Base-by-base conservation (phyloP, 2,888 invertebrate genomes). In the Malacosoma neustria region DNA sequence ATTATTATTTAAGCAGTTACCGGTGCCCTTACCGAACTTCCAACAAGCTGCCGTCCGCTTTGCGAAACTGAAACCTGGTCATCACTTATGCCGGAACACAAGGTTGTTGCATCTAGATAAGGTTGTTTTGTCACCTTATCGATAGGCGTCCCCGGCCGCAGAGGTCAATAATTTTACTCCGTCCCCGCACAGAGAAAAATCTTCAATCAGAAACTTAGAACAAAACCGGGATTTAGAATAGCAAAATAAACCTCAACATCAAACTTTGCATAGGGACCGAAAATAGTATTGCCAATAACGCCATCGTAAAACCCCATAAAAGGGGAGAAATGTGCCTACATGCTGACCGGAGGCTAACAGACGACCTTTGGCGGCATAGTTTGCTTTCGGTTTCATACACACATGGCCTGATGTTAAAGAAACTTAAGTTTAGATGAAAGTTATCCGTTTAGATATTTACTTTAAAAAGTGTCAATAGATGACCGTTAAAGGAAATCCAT, bases 321-420 rank as follows among this genome's bases (percentile, higher is more conserved):
- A 54, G 77, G 76, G 59, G 75, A 72, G 77, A 77, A 77, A 76
- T 72, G 67, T 54, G 48, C 51, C 42, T 57, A 57, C 43, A 44
- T 45, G 56, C 54, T 53, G 49, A 52, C 55, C 55, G 61, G 55
- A 58, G 55, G 55, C 50, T 53, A 61, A 61, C 61, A 58, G 53
- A 54, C 64, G 61, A 63, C 61, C 61, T 59, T 56, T 51, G 36
- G 43, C 42, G 38, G 41, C 45, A 39, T 38, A 42, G 45, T 43
- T 47, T 48, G 45, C 50, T 57, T 49, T 47, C 48, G 43, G 41
- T 53, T 46, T 53, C 22, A 9, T 22, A 22, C 22, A 22, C 22
- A 22, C 9, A 6, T 22, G 9, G 6, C 22, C 22, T 22, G 7
- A 4, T 5, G 22, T 22, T 9, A 22, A 22, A 22, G 22, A 22